These are phyloP conservation scores for Cydia splendana DNA, from an alignment of 1,140 invertebrate species.

Conservation along the genomic window DNA sequence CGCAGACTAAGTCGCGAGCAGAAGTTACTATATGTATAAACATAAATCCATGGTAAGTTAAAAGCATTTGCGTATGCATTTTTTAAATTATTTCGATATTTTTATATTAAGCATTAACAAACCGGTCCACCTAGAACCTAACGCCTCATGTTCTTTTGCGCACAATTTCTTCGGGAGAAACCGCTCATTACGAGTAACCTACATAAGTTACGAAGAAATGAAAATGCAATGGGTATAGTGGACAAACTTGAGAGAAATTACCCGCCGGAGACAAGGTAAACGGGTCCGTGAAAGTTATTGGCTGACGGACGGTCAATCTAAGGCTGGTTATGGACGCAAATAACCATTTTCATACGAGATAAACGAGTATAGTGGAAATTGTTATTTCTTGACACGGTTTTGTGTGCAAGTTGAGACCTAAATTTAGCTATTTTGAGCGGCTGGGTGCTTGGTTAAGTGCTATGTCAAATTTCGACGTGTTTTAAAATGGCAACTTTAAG, in stretches of 20 bases:
- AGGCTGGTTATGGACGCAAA: slow-evolving; percentile 30
- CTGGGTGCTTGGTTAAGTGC: background rate
- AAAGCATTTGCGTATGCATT: no score
- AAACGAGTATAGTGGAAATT: slow-evolving; percentile 16
- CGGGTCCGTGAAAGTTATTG: slow-evolving; percentile 30
- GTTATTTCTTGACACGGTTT: background rate
- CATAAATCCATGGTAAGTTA: no score
- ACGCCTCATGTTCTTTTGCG: slow-evolving; percentile 4
- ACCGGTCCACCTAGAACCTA: background rate
- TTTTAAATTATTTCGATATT: background rate
- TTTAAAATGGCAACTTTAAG: no score
- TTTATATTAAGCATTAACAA: background rate
- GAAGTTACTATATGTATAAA: no score
- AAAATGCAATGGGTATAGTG: slow-evolving; percentile 24
- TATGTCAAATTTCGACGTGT: background rate
- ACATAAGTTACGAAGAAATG: slow-evolving; percentile 32
- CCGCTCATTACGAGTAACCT: slow-evolving; percentile 30
- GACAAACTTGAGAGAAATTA: slow-evolving; percentile 32
- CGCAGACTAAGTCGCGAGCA: no score
- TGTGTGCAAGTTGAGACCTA: background rate
- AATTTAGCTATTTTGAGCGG: background rate
- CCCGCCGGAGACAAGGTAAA: slow-evolving; percentile 9
- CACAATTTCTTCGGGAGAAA: slow-evolving; percentile 31
- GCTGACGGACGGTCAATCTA: slow-evolving; percentile 28
- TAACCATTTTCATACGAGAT: slow-evolving; percentile 25